phyloP scores from a whole-genome alignment of 2,888 invertebrate genomes.

The Chymomyza caudatula region DNA sequence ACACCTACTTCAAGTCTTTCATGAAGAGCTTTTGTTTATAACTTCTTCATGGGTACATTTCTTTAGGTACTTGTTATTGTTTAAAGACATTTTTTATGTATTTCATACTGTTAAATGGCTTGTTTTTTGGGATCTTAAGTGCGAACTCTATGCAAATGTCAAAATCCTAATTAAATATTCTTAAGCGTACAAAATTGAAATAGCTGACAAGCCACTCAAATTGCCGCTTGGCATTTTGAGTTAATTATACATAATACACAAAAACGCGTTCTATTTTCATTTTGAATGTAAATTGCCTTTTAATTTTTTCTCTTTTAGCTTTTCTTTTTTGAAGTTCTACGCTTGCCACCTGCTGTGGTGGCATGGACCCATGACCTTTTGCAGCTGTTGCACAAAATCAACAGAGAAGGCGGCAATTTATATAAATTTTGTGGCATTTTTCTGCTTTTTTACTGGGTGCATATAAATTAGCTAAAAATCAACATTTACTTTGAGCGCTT shows the following conservation, averaged over 20 bases:
- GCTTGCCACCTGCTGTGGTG: background rate
- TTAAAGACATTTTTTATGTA: too few species aligned
- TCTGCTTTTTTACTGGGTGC: constrained; percentile 30
- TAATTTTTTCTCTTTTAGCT: constrained; percentile 47
- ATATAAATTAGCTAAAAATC: background rate
- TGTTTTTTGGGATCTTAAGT: background rate
- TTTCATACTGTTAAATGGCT: background rate
- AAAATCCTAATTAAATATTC: constrained; percentile 32
- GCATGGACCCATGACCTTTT: background rate
- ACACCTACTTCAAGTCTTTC: too few species aligned
- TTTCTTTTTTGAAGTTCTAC: constrained; percentile 25
- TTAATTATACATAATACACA: constrained; percentile 59
- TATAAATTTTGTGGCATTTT: constrained; percentile 40
- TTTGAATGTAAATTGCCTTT: constrained; percentile 66
- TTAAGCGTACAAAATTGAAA: background rate
- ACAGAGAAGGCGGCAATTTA: background rate
- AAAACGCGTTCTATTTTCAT: constrained; percentile 47
- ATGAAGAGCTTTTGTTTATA: too few species aligned
- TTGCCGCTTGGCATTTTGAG: constrained; percentile 13
- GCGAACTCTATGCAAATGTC: background rate
- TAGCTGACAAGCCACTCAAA: background rate
- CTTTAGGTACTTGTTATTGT: too few species aligned
- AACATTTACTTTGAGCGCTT: background rate
- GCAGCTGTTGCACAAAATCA: background rate
- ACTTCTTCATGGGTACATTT: background rate